Evolutionary conservation across 2,113 vertebrate species (phyloP), one percentile per base, ranked within the genome.

Genomic region (Cinclus mexicanus): DNA sequence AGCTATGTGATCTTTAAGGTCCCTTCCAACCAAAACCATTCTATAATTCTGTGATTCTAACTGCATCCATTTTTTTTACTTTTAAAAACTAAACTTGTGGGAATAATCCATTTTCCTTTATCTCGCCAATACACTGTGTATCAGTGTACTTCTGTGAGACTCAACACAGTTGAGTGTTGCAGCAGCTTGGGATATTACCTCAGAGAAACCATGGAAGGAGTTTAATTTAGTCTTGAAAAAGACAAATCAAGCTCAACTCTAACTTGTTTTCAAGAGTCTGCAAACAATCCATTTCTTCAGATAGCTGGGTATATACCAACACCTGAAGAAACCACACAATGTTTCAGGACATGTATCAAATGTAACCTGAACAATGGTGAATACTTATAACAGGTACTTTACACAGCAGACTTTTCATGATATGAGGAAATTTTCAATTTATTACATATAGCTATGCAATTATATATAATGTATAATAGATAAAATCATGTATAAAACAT

Each of bases 121-220:
- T 44, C 44, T 72, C 0, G 0, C 24, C 7, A 0, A 57, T 6
- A 35, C 17, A 49, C 42, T 2, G 23, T 14, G 31, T 65, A 55
- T 23, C 18, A 25, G 49, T 2, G 0, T 23, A 55, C n/a, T 75
- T 12, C 29, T 70, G 44, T 74, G 39, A 64, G 33, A 55, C 25
- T 50, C 50, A 57, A 6, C 3, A 26, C 35, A 37, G 35, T 37
- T 37, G 35, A 37, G 49, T 3, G 10, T 35, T 41, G 29, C 42
- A 82, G 46, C 44, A 67, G 26, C 47, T 53, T 29, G 64, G 23
- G 63, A 59, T 20, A 25, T 37, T 37, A 57, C 24, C 60, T 44
- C n/a, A 47, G 7, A 11, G 25, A 89, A 76, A 49, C 22, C 57
- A 64, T 0, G 1, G 16, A 60, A 78, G 19, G 53, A 67, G 17